phyloP scores from a whole-genome alignment of 2,888 invertebrate genomes.

The Adineta ricciae region DNA sequence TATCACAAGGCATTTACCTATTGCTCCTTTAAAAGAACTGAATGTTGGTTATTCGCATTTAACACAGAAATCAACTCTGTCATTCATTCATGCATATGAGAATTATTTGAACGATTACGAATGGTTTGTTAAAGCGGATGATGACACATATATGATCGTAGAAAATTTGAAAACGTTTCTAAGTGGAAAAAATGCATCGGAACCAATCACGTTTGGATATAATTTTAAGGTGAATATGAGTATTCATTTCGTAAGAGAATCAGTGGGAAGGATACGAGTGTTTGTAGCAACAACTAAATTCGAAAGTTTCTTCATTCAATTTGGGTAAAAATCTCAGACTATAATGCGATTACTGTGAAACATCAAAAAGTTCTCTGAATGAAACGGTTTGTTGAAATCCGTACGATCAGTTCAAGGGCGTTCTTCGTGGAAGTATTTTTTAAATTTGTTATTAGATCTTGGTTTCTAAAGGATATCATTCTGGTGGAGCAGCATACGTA shows the following conservation, averaged over 20 bases:
- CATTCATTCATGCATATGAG: not conserved
- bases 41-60: slow-evolving; percentile 19
- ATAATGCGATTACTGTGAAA: no score
- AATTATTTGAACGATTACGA: slow-evolving; percentile 17
- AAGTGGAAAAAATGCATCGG: slow-evolving; percentile 18
- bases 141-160: slow-evolving; percentile 28
- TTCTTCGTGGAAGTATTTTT: no score
- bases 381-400: no score
- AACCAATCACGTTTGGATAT: slow-evolving; percentile 28
- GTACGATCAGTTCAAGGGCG: no score
- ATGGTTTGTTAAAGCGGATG: slow-evolving; percentile 33
- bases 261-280: no score
- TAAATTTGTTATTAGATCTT: no score
- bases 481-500: slow-evolving; percentile 30
- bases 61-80: slow-evolving; percentile 10
- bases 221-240: slow-evolving; percentile 1
- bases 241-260: no score
- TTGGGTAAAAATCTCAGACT: no score
- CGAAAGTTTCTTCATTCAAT: no score
- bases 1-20: not conserved
- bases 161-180: slow-evolving; percentile 30
- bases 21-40: not conserved
- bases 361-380: no score
- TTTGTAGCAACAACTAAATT: no score
- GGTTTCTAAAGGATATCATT: slow-evolving; percentile 25